Evolutionary conservation across 2,888 invertebrate species (phyloP).

Genomic region (Nomada flava): DNA sequence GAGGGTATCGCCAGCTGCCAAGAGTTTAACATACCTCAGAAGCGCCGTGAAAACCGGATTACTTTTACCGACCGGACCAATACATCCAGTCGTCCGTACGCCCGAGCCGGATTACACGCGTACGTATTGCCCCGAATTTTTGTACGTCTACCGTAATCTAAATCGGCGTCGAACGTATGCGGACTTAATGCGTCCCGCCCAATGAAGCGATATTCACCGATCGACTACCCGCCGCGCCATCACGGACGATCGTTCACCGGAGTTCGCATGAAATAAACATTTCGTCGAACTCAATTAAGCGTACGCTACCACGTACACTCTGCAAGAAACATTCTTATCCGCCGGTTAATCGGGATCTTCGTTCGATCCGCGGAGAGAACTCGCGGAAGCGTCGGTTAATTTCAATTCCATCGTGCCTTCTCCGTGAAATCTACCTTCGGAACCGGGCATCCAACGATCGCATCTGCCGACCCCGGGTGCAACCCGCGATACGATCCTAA

Average conservation of each 20-base stretch:
- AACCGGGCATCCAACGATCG: slow-evolving; percentile 32
- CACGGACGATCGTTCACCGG: slow-evolving; percentile 21
- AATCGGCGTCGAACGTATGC: slow-evolving; percentile 54
- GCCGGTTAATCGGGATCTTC: slow-evolving; percentile 1
- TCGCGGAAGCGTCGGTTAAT: slow-evolving; percentile 55
- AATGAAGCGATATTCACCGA: slow-evolving; percentile 14
- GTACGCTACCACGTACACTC: background rate
- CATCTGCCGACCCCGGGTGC: slow-evolving; percentile 51
- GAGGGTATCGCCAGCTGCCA: slow-evolving; percentile 61
- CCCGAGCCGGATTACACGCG: slow-evolving; percentile 59
- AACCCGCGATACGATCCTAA: slow-evolving; percentile 55
- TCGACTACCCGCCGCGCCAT: background rate
- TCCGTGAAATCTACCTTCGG: slow-evolving; percentile 44
- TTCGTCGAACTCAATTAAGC: slow-evolving; percentile 44
- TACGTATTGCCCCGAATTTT: slow-evolving; percentile 43
- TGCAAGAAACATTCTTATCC: background rate
- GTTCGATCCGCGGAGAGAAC: slow-evolving; percentile 5
- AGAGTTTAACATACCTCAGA: slow-evolving; percentile 63
- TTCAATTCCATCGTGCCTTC: slow-evolving; percentile 49
- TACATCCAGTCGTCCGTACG: slow-evolving; percentile 20
- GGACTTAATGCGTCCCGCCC: slow-evolving; percentile 36
- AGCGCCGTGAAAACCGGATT: slow-evolving; percentile 74
- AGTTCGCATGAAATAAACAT: slow-evolving; percentile 30
- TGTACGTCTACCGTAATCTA: slow-evolving; percentile 51
- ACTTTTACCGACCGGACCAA: slow-evolving; percentile 46